phyloP scores from a whole-genome alignment of 2,888 invertebrate species.

The Muschampia plurimacula region DNA sequence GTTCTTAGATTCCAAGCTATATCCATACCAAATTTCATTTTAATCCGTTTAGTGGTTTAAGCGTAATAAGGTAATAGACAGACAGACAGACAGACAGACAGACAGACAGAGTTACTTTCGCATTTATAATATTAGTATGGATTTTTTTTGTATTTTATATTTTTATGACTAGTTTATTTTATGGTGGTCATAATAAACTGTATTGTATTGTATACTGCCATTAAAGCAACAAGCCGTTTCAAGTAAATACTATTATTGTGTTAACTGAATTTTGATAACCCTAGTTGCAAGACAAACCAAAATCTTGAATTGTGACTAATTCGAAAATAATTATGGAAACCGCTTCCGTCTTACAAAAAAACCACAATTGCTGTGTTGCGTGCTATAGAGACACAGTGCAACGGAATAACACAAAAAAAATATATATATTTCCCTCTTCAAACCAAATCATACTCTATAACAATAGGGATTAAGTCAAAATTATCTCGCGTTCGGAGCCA shows the following conservation, averaged over 20 bases:
- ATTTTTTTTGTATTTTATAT: no score
- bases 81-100: no score
- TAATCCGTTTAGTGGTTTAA: no score
- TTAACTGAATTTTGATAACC: not conserved
- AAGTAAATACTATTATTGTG: not conserved
- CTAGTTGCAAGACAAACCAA: conserved; percentile 40
- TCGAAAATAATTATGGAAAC: conserved; percentile 75
- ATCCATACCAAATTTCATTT: no score
- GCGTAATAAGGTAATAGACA: no score
- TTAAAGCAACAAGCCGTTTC: no score
- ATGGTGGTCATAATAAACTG: no score
- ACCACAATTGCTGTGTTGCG: conserved; percentile 77
- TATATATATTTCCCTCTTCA: conserved; percentile 8
- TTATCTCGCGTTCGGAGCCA: conserved; percentile 50
- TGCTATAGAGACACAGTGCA: conserved; percentile 73
- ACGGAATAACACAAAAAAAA: conserved; percentile 18
- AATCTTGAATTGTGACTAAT: conserved; percentile 75
- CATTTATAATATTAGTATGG: no score
- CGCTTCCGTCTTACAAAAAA: conserved; percentile 76
- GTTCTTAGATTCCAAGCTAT: no score
- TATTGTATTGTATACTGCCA: no score
- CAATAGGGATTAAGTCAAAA: conserved; percentile 7
- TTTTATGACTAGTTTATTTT: no score
- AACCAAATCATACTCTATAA: conserved; percentile 5
- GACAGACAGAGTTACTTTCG: no score